Evolutionary conservation across 2,113 vertebrate species (phyloP).

Genomic region (Sitta europaea): DNA sequence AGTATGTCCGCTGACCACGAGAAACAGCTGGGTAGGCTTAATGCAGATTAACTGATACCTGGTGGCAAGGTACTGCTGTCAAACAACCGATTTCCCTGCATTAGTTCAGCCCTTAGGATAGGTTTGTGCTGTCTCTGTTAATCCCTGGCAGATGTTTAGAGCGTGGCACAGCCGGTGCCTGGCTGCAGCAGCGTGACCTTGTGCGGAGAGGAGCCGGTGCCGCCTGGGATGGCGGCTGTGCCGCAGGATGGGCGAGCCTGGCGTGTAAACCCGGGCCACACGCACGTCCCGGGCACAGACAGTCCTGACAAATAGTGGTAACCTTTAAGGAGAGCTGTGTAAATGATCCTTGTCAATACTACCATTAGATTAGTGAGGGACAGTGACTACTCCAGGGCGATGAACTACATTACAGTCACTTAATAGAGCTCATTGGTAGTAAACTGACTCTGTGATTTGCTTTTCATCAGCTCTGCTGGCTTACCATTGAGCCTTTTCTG

Average conservation of each 20-base stretch:
- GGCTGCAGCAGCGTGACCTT: neutral
- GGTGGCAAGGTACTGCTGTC: neutral
- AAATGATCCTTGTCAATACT: constrained; percentile 56
- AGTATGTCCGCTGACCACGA: neutral
- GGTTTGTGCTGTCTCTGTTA: neutral
- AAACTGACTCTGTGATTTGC: constrained; percentile 33
- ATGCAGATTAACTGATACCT: constrained; percentile 2
- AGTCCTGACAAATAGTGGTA: constrained; percentile 4
- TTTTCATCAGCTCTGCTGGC: constrained; percentile 19
- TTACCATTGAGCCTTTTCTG: neutral
- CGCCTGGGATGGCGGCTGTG: fast-evolving
- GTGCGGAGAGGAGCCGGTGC: fast-evolving
- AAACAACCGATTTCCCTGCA: neutral
- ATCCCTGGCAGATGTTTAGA: neutral
- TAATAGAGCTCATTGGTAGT: constrained; percentile 40
- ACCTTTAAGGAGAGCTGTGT: constrained; percentile 32
- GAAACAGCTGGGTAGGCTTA: constrained; percentile 18
- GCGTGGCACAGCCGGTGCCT: neutral
- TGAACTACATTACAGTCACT: constrained; percentile 36
- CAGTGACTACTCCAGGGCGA: constrained; percentile 26
- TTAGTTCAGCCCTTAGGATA: neutral
- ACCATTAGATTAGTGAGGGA: constrained; percentile 37
- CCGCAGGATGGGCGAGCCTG: neutral
- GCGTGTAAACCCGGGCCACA: neutral
- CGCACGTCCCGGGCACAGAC: fast-evolving